Percentiles rank a stretch among this genome's conserved stretches.
Evolutionary conservation across 2,888 invertebrate species (phyloP).

Genomic region (Volucella inanis): DNA sequence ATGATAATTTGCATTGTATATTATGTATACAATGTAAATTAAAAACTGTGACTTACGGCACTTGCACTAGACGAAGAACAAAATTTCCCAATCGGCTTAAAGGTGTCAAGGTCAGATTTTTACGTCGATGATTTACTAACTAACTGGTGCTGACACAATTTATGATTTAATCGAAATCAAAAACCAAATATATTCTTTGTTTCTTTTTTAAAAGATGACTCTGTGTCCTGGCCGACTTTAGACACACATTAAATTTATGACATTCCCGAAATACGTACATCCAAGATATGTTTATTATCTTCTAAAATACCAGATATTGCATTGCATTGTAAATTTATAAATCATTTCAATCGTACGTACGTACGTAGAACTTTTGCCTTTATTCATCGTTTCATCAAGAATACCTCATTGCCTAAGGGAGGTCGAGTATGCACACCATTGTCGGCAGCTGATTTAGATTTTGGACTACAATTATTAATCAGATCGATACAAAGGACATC

Average conservation of each 20-base stretch:
- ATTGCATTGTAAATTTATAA: too few relatives aligned
- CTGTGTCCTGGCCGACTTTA: not conserved
- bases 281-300: not conserved
- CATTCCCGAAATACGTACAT: not conserved
- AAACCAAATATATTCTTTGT: not conserved
- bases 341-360: too few relatives aligned
- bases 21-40: not conserved
- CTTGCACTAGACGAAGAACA: constrained; percentile 10
- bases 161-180: too few relatives aligned
- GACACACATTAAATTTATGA: not conserved
- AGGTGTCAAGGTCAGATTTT: constrained; percentile 5
- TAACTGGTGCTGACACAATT: too few relatives aligned
- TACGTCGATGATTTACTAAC: constrained; percentile 28
- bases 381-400: too few relatives aligned
- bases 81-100: constrained; percentile 8
- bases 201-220: not conserved
- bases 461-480: too few relatives aligned
- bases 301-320: not conserved
- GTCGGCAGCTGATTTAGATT: too few relatives aligned
- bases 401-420: too few relatives aligned
- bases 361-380: too few relatives aligned
- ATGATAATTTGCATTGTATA: constrained; percentile 9
- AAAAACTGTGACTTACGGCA: too few relatives aligned
- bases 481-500: too few relatives aligned
- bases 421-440: too few relatives aligned